Evolutionary conservation across 2,888 invertebrate species (phyloP).

Genomic region (Drosophila pseudotalamancana): DNA sequence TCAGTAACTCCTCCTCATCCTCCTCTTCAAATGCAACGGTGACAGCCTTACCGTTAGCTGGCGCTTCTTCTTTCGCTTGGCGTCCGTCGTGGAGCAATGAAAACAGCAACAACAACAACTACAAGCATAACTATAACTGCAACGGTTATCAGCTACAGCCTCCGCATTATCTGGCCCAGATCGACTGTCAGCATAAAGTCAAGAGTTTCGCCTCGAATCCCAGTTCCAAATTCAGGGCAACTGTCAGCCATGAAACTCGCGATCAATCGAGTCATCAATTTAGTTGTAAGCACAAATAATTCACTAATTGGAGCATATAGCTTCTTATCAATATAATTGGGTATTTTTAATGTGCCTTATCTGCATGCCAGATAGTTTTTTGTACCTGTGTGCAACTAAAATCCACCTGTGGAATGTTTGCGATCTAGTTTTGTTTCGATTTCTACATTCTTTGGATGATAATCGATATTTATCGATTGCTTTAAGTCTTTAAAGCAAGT

Average conservation of each 20-base stretch:
- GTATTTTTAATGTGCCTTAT: too few relatives aligned
- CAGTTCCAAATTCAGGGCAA: conserved; percentile 30
- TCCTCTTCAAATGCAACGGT: too few relatives aligned
- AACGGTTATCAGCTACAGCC: conserved; percentile 26
- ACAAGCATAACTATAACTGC: too few relatives aligned
- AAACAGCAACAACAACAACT: not conserved
- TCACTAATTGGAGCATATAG: too few relatives aligned
- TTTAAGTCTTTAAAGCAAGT: too few relatives aligned
- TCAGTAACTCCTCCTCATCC: conserved; percentile 7
- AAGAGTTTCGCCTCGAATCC: conserved; percentile 38
- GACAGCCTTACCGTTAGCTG: conserved; percentile 6
- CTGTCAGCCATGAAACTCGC: not conserved
- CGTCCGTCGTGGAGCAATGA: conserved; percentile 3
- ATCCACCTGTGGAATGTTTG: too few relatives aligned
- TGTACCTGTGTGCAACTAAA: too few relatives aligned
- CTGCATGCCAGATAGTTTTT: too few relatives aligned
- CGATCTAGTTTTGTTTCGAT: too few relatives aligned
- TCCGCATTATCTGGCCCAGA: conserved; percentile 67
- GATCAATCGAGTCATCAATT: conserved; percentile 8
- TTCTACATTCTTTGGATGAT: too few relatives aligned
- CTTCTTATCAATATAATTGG: too few relatives aligned
- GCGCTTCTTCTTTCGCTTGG: conserved; percentile 18
- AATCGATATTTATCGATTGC: too few relatives aligned
- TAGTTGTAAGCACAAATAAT: conserved; percentile 18
- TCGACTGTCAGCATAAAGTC: conserved; percentile 65